Conservation (phyloP, 2,113 vertebrate genomes). For the Prinia subflava region DNA sequence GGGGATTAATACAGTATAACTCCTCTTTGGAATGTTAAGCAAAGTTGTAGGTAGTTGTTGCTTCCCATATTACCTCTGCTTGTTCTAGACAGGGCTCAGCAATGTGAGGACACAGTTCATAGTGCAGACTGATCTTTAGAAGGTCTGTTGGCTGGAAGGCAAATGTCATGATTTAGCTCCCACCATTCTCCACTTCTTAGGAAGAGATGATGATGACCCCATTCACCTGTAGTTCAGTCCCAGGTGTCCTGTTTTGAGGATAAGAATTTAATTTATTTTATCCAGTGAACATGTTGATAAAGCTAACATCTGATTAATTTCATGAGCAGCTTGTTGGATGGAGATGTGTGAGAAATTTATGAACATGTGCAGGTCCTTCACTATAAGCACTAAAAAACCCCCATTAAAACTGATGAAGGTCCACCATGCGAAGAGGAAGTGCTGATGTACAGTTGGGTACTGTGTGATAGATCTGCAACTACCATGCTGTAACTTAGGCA, state of each 20-base stretch:
- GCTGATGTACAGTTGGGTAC: not conserved
- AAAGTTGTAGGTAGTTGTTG: not conserved
- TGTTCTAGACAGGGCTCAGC: not conserved
- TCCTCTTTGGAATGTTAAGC: not conserved
- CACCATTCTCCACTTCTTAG: not conserved
- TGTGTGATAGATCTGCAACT: not conserved
- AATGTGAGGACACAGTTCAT: not conserved
- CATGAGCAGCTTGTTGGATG: not conserved
- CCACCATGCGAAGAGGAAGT: not conserved
- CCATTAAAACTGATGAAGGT: not conserved
- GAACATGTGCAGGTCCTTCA: not conserved
- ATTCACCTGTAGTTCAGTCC: not conserved
- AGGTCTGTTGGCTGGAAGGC: not conserved
- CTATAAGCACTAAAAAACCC: accelerated
- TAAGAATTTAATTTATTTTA: not conserved
- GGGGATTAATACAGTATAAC: not conserved
- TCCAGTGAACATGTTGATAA: not conserved
- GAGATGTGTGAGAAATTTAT: not conserved
- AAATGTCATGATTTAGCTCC: not conserved
- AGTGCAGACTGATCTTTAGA: not conserved
- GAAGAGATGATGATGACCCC: not conserved
- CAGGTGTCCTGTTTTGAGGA: not conserved
- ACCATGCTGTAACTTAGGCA: not conserved
- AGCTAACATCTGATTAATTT: not conserved
- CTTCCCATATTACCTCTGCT: not conserved